phyloP scores from a whole-genome alignment of 1,140 invertebrate genomes.

The Bombus waltoni region DNA sequence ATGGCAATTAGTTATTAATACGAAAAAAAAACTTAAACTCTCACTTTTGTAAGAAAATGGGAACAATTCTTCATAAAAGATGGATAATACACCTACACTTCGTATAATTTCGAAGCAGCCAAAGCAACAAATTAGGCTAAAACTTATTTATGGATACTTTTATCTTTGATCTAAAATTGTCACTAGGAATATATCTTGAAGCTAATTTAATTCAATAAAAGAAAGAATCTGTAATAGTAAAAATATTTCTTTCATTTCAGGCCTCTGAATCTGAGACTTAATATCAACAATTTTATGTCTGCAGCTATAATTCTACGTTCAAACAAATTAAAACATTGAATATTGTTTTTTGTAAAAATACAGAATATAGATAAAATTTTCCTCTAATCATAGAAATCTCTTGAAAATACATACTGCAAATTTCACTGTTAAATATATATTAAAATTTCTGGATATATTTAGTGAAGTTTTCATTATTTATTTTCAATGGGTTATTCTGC shows the following conservation, averaged over 20 bases:
- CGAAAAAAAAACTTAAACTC: slow-evolving; percentile 51
- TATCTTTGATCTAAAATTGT: slow-evolving; percentile 61
- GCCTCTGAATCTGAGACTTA: slow-evolving; percentile 80
- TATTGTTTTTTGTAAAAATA: slow-evolving; percentile 62
- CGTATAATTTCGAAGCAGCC: slow-evolving; percentile 56
- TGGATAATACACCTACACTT: slow-evolving; percentile 62
- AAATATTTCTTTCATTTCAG: slow-evolving; percentile 76
- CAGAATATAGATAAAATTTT: slow-evolving; percentile 48
- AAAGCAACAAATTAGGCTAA: slow-evolving; percentile 61
- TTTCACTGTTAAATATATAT: slow-evolving; percentile 32
- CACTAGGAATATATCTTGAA: slow-evolving; percentile 60
- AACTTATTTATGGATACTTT: slow-evolving; percentile 55
- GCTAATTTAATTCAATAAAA: slow-evolving; percentile 62
- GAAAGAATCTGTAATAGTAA: slow-evolving; percentile 60
- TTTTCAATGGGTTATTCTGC: slow-evolving; percentile 20
- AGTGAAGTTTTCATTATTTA: slow-evolving; percentile 25
- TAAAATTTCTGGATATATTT: slow-evolving; percentile 11
- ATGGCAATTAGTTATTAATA: slow-evolving; percentile 55
- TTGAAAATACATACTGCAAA: slow-evolving; percentile 51
- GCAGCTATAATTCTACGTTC: slow-evolving; percentile 65
- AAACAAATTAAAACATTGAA: slow-evolving; percentile 60
- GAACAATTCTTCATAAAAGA: slow-evolving; percentile 58
- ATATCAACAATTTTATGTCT: slow-evolving; percentile 71
- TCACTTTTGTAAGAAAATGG: slow-evolving; percentile 60
- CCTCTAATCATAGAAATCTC: slow-evolving; percentile 41